Conservation (phyloP, 2,888 invertebrate species). For the Amiota communis region DNA sequence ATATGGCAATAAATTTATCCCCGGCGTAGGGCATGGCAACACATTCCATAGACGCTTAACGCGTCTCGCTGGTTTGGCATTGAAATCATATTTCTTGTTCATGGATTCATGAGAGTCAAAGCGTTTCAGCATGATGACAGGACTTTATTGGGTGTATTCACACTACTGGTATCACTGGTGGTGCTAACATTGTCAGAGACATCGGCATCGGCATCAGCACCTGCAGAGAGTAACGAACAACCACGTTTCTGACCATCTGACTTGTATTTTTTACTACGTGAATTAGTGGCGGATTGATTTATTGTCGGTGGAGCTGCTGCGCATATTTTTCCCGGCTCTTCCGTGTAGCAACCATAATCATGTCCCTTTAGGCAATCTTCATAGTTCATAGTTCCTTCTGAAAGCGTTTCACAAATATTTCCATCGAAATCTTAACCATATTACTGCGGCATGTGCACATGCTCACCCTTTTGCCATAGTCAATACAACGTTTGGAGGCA, state of each 20-base stretch:
- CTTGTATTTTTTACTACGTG: slow-evolving; percentile 28
- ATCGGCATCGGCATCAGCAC: slow-evolving; percentile 38
- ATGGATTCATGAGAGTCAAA: slow-evolving; percentile 30
- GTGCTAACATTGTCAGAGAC: slow-evolving; percentile 45
- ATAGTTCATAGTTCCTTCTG: slow-evolving; percentile 90
- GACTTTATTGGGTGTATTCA: slow-evolving; percentile 48
- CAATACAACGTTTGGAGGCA: slow-evolving; percentile 96
- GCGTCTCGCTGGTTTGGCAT: slow-evolving; percentile 64
- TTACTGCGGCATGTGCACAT: slow-evolving; percentile 80
- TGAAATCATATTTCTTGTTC: slow-evolving; percentile 63
- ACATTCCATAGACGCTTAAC: slow-evolving; percentile 67
- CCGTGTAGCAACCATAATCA: slow-evolving; percentile 93
- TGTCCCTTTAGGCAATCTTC: slow-evolving; percentile 91
- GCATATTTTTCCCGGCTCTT: slow-evolving; percentile 77
- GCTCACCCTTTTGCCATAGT: slow-evolving; percentile 91
- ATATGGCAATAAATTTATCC: slow-evolving; percentile 68
- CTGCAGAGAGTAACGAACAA: slow-evolving; percentile 59
- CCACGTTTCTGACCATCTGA: slow-evolving; percentile 64
- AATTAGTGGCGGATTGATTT: slow-evolving; percentile 49
- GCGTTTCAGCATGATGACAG: slow-evolving; percentile 53
- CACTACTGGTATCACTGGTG: slow-evolving; percentile 37
- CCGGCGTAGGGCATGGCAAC: slow-evolving; percentile 61
- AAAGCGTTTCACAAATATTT: slow-evolving; percentile 94
- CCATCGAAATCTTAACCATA: slow-evolving; percentile 98
- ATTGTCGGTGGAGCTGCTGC: slow-evolving; percentile 70